Percentiles rank a stretch among this genome's conserved stretches.
Evolutionary conservation across 2,888 invertebrate species (phyloP).

Genomic region (Punctoribates punctum): DNA sequence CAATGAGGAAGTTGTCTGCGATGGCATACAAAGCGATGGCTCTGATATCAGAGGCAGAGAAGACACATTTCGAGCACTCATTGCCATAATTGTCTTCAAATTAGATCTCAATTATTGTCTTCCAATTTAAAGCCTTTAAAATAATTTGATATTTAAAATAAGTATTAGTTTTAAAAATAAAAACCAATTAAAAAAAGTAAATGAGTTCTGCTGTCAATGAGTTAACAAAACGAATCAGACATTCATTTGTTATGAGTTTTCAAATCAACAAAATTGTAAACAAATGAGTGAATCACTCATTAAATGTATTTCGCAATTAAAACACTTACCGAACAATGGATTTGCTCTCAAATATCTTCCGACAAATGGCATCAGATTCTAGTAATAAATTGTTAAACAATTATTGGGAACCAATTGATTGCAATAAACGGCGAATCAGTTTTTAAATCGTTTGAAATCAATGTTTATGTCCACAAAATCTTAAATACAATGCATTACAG

Average conservation of each 20-base stretch:
- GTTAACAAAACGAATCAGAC: no score
- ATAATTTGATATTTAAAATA: not conserved
- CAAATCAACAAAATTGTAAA: no score
- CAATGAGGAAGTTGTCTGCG: not conserved
- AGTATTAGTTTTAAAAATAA: not conserved
- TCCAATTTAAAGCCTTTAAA: not conserved
- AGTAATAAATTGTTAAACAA: no score
- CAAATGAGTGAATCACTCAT: not conserved
- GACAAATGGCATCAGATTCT: no score
- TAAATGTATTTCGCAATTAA: not conserved
- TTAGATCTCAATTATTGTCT: not conserved
- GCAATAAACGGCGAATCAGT: not conserved
- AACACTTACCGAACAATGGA: not conserved
- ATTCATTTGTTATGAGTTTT: no score
- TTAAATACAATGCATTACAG: not conserved
- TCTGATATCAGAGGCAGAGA: slow-evolving; percentile 1
- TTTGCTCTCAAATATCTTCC: not conserved
- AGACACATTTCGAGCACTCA: slow-evolving; percentile 7
- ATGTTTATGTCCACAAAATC: slow-evolving; percentile 3
- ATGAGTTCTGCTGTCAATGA: no score
- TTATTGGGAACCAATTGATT: no score
- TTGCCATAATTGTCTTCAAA: not conserved
- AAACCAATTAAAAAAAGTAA: no score
- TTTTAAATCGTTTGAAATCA: not conserved
- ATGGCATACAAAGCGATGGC: not conserved